Base-by-base conservation (phyloP, 2,888 invertebrate species). In the Caenorhabditis drosophilae region DNA sequence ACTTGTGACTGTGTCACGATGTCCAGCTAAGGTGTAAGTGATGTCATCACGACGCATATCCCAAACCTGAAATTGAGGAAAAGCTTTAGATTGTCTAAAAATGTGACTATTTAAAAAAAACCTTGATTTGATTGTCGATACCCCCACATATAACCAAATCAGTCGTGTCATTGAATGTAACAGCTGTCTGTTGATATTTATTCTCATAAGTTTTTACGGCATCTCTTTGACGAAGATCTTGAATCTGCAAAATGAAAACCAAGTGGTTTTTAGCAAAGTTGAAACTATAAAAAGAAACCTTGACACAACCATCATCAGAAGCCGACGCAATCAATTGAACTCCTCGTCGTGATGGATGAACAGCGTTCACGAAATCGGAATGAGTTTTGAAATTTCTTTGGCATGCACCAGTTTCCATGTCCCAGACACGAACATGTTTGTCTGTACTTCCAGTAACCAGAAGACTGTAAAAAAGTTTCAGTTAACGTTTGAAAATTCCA, bases 141-240 rank as follows among this genome's bases (percentile, higher is more conserved):
- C 98, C 97, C 0, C 92, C 94, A 4, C 91, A 91, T 67, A 97
- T 90, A 2, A 98, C 89, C 85, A 93, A 93, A 80, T 98, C 97
- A 0, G 93, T 90, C 0, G 93, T 95, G 80, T 98, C 97, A 81
- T 91, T 95, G 84, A 97, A 97, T 12, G 92, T 88, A 0, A 94
- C 92, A 0, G 93, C 88, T 0, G 93, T 92, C 12, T 93, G 84
- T 73, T 84, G 84, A 51, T 70, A 82, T 25, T 84, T 84, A 71
- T 85, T 86, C 78, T 87, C 86, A 67, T 87, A 86, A 2, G 85
- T 85, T 71, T 86, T 85, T 23, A 90, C 88, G 0, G 91, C 89
- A 70, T 91, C 90, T 64, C 92, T 89, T 83, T 92, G 92, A 27
- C 98, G 87, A 0, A 91, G 90, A 86, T 98, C 98, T 95, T 87